These are phyloP conservation scores for Sebastes glaucus DNA, from an alignment of 2,797 vertebrate species.

Conservation along the genomic window DNA sequence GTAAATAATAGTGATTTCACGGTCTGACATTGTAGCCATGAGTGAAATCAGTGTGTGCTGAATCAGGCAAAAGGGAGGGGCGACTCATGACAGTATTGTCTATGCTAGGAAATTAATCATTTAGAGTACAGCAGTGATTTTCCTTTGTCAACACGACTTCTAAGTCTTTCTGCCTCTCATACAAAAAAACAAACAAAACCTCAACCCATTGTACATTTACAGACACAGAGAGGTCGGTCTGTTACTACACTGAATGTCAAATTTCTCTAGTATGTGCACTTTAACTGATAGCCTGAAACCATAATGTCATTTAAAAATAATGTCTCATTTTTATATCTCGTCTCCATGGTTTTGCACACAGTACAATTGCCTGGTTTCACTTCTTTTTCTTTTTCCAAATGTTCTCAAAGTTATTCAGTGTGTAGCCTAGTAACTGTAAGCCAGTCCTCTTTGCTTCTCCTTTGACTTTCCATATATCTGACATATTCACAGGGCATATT, in stretches of 20 bases:
- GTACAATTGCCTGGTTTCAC: neutral
- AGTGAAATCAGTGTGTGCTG: neutral
- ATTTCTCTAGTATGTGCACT: neutral
- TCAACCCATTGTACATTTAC: neutral
- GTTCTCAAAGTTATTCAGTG: neutral
- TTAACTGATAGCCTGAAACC: neutral
- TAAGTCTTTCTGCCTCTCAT: neutral
- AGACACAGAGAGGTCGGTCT: neutral
- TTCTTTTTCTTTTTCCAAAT: neutral
- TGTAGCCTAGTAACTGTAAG: neutral
- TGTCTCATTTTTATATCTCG: neutral
- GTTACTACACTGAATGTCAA: neutral
- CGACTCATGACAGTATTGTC: neutral
- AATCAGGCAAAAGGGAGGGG: neutral
- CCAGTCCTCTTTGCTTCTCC: neutral
- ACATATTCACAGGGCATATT: neutral
- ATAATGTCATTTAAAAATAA: neutral
- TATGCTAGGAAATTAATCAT: neutral
- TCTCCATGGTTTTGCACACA: neutral
- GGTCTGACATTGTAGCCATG: neutral
- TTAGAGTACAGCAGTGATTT: conserved; percentile 4
- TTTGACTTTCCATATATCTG: neutral
- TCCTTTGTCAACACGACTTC: neutral
- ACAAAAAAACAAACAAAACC: neutral
- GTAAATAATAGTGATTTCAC: neutral